These are phyloP conservation scores for Drosophila putrida DNA, from an alignment of 2,888 invertebrate genomes.

Conservation along the genomic window DNA sequence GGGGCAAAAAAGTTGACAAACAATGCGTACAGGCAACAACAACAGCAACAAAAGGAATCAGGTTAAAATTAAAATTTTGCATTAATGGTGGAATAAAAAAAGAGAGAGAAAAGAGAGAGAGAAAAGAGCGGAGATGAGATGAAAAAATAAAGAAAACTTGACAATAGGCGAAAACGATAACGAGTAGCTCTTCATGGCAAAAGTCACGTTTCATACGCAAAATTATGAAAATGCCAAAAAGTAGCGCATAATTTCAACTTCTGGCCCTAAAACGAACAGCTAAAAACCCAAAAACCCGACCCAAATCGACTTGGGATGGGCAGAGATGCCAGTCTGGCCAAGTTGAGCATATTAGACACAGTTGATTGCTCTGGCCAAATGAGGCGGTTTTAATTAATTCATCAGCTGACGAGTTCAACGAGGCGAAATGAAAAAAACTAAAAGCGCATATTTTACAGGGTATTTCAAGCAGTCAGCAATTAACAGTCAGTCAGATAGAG, in stretches of 20 bases:
- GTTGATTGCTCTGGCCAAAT: conserved; percentile 72
- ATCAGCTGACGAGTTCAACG: conserved; percentile 55
- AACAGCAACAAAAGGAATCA: conserved; percentile 48
- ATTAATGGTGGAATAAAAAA: conserved; percentile 28
- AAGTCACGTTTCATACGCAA: conserved; percentile 78
- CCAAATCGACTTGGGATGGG: conserved; percentile 1
- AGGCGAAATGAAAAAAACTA: conserved; percentile 42
- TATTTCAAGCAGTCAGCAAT: conserved; percentile 54
- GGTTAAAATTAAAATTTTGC: conserved; percentile 73
- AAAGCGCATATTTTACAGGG: conserved; percentile 52
- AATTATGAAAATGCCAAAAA: conserved; percentile 76
- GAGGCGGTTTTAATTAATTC: conserved; percentile 81
- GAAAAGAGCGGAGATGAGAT: conserved; percentile 15
- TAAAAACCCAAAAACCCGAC: conserved; percentile 6
- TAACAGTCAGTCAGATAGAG: conserved; percentile 29
- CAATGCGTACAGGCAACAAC: conserved; percentile 54
- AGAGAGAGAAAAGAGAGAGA: conserved; percentile 26
- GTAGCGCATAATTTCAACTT: conserved; percentile 69
- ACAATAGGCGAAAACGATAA: conserved; percentile 39
- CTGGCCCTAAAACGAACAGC: conserved; percentile 17
- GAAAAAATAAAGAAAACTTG: conserved; percentile 31
- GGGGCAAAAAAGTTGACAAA: conserved; percentile 67
- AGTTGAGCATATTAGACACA: conserved; percentile 51
- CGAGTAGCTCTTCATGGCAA: conserved; percentile 45
- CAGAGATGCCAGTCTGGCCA: conserved; percentile 24